Percentiles rank a stretch among this genome's conserved stretches.
phyloP scores from a whole-genome alignment of 2,797 vertebrate genomes.

The Lates japonicus region DNA sequence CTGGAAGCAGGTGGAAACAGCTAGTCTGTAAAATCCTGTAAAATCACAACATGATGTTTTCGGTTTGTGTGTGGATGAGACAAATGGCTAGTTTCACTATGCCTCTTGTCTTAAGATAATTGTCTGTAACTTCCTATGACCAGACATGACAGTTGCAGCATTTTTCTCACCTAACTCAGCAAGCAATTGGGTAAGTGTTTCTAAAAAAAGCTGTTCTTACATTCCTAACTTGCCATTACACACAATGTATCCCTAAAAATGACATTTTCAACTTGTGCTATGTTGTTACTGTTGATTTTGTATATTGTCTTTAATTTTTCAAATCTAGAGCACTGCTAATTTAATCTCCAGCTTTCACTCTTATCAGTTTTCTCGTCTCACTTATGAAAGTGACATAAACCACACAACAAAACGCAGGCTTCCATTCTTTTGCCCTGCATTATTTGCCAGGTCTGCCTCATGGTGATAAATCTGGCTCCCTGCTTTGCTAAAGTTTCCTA shows the following conservation, averaged over 20 bases:
- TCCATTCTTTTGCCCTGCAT: background rate
- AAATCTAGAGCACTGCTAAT: background rate
- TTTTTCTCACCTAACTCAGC: too few species aligned
- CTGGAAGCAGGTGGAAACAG: background rate
- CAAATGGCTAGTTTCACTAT: background rate
- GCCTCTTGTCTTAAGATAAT: too few species aligned
- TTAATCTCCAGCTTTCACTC: background rate
- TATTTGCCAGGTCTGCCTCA: constrained; percentile 28
- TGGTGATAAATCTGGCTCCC: constrained; percentile 22
- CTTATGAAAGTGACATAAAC: background rate
- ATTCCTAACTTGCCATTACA: too few species aligned
- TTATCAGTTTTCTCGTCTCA: background rate
- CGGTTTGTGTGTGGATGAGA: too few species aligned
- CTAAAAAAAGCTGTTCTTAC: too few species aligned
- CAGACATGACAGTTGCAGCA: too few species aligned
- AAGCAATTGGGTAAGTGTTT: too few species aligned
- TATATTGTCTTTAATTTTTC: background rate
- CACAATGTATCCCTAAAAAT: too few species aligned
- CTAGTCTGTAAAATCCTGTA: background rate
- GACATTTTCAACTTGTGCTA: too few species aligned
- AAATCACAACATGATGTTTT: background rate
- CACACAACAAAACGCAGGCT: constrained; percentile 12
- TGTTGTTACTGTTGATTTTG: background rate
- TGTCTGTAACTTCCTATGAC: too few species aligned
- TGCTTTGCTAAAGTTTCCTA: constrained; percentile 30